A percentile compares a stretch with the other conserved stretches of the same genome.
Conservation (phyloP, 1,140 invertebrate species). For the Drosophila ohnishii region DNA sequence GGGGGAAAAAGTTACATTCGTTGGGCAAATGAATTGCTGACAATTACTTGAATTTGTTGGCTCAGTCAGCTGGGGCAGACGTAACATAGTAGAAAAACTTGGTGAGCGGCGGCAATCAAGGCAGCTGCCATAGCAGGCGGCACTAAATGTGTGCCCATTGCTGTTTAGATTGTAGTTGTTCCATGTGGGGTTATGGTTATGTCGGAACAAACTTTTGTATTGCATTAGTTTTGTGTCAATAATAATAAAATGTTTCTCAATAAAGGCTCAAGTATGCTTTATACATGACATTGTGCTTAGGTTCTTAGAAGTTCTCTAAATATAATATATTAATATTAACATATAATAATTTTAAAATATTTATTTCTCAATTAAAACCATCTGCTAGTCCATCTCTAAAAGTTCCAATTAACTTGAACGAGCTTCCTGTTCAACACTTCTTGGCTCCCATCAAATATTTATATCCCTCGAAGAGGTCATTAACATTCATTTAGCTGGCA, state of each 20-base stretch:
- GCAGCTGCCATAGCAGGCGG: slow-evolving; percentile 38
- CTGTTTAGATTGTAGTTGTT: slow-evolving; percentile 21
- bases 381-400: too few relatives aligned
- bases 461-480: slow-evolving; percentile 41
- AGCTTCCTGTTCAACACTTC: slow-evolving; percentile 15
- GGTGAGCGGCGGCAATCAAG: slow-evolving; percentile 20
- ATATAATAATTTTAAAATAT: background rate
- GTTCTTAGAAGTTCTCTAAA: too few relatives aligned
- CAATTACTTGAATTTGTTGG: slow-evolving; percentile 70
- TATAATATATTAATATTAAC: background rate
- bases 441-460: slow-evolving; percentile 35
- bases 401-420: slow-evolving; percentile 12
- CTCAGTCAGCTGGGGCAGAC: slow-evolving; percentile 23
- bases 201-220: slow-evolving; percentile 50
- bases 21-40: slow-evolving; percentile 63
- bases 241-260: slow-evolving; percentile 51
- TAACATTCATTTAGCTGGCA: slow-evolving; percentile 41
- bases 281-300: background rate
- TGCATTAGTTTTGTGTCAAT: slow-evolving; percentile 48
- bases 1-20: slow-evolving; percentile 34
- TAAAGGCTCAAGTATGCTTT: slow-evolving; percentile 1
- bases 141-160: slow-evolving; percentile 38
- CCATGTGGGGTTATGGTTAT: slow-evolving; percentile 31
- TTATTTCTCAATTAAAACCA: background rate
- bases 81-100: slow-evolving; percentile 21